Evolutionary conservation across 2,797 vertebrate species (phyloP), one percentile per base, ranked within the genome.

Genomic region (Perodicticus potto): DNA sequence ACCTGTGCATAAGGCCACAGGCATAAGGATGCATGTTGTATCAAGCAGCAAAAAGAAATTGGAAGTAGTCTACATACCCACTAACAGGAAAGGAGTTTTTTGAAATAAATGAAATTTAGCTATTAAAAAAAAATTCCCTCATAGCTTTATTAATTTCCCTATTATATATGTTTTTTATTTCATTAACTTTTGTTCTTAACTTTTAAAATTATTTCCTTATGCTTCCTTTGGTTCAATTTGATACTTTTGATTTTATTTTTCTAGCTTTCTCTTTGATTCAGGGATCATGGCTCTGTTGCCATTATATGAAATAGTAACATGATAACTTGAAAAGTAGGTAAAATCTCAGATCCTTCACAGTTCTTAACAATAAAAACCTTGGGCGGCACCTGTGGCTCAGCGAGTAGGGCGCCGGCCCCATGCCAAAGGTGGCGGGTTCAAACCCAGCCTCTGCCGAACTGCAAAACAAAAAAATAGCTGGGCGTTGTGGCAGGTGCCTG

Each of bases 211-310:
- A n/a, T 20, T 86, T 89, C n/a, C 19, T 80, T 70, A 55, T 11
- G 22, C n/a, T 59, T 70, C 25, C 22, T 91, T 91, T 70, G 19
- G 55, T 85, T 57, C 61, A 72, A 73, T 86, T 65, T 91, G 25
- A 34, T 69, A 85, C 67, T 89, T 86, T 78, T 55, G 4, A 27
- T 34, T 90, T 70, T 89, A 59, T 57, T 91, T 95, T 32, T 92
- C 22, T 80, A 63, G 61, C 27, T 69, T 34, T 83, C n/a, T 89
- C 32, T 85, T 59, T 86, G 34, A 45, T n/a, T 93, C 59, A 57
- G 49, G 29, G 57, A 14, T 67, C 59, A 83, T n/a, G 19, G 34
- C 17, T 84, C 53, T 87, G 76, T 45, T 95, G 67, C n/a, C 80
- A 69, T 16, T 11, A 70, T 57, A 37, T 57, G 59, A 93, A 61